Evolutionary conservation across 1,140 invertebrate genomes (phyloP), one percentile per base, ranked within the genome.

Genomic region (Plutomurus gul): DNA sequence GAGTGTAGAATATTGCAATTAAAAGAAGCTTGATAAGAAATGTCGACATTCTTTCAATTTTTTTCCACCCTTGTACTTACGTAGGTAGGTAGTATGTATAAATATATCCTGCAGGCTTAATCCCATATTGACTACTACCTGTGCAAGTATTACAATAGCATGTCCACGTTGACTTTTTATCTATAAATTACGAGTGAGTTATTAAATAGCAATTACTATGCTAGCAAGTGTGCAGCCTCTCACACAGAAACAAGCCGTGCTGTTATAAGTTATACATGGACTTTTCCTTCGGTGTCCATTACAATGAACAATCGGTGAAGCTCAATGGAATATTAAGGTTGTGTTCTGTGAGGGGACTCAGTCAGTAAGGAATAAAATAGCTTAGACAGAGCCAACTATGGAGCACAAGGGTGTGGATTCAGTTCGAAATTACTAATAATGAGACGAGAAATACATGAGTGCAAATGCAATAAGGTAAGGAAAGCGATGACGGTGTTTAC

Each of bases 1-100:
- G 27, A 30, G 27, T n/a, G n/a, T n/a, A 65, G 27, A 65, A 65
- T 65, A 65, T 65, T 65, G 56, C 56, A 65, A 65, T 65, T 65
- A 65, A 65, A 30, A 25, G 51, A 27, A 65, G 27, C 47, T 65
- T 30, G 25, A 27, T 65, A 65, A 65, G 27, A 65, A 65, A 25
- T 18, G 27, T 65, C 56, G 56, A 65, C 56, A 65, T 65, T 65
- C 56, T 65, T 65, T 65, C 27, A 18, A n/a, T 27, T 65, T 65
- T 30, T 56, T 65, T 65, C 36, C 56, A 65, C 16, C 7, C 11
- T 65, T 30, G 30, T 11, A 7, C 20, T 60, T 60, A 30, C 27
- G 37, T 39, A 39, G 37, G 37, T 39, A 3, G 39, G 7, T 43
- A 43, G 39, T 43, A 43, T 10, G 39, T 43, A 43, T n/a, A n/a